Conservation (phyloP, 2,113 vertebrate species). For the Bucco capensis region DNA sequence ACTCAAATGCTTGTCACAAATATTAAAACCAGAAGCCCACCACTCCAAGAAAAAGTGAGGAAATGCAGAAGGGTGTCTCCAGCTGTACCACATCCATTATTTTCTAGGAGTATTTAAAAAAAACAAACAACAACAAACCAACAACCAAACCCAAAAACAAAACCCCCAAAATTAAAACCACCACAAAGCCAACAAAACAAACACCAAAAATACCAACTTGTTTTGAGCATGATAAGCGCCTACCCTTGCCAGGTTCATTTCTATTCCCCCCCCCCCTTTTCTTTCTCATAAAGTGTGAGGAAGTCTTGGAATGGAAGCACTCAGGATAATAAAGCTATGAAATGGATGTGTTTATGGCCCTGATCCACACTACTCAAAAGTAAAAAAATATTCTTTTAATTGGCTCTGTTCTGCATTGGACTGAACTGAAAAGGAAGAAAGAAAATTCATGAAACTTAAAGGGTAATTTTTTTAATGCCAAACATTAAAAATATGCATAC, state of each 20-base stretch:
- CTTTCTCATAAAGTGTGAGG: neutral
- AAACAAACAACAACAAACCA: too few species aligned
- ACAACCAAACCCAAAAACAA: too few species aligned
- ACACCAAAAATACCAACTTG: neutral
- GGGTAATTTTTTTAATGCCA: neutral
- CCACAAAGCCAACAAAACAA: too few species aligned
- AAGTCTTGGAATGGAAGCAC: neutral
- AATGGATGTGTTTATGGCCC: neutral
- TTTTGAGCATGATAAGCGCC: slow-evolving; percentile 27
- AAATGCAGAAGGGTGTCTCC: neutral
- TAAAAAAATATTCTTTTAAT: neutral
- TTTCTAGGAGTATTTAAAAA: neutral
- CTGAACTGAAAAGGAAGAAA: neutral
- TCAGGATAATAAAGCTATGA: neutral
- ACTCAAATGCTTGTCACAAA: neutral
- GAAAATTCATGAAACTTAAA: neutral
- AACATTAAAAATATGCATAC: neutral
- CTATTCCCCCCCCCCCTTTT: neutral
- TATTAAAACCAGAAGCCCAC: neutral
- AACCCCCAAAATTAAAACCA: too few species aligned
- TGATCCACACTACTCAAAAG: neutral
- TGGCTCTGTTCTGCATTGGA: neutral
- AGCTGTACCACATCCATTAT: slow-evolving; percentile 5
- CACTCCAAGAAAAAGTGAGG: neutral
- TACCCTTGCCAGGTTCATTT: neutral